These are phyloP conservation scores for Andrena dorsata DNA, from an alignment of 2,888 invertebrate genomes.

Conservation along the genomic window DNA sequence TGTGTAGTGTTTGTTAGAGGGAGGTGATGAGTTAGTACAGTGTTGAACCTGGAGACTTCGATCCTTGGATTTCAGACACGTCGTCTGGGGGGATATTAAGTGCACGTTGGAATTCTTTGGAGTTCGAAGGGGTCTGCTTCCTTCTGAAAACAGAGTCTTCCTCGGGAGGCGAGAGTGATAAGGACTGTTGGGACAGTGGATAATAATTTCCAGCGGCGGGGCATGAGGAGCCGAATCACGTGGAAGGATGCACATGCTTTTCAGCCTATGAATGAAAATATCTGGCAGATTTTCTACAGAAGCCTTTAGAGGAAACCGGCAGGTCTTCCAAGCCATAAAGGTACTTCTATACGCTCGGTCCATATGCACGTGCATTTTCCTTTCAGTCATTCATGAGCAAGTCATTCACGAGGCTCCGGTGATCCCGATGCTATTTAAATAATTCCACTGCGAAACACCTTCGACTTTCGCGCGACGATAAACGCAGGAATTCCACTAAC, in stretches of 20 bases:
- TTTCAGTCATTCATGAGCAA: constrained; percentile 80
- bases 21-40: not conserved
- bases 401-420: constrained; percentile 63
- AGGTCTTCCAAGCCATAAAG: constrained; percentile 84
- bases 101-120: not conserved
- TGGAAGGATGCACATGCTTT: constrained; percentile 80
- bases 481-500: not conserved
- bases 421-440: constrained; percentile 23
- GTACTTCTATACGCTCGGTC: constrained; percentile 77
- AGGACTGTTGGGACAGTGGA: not conserved
- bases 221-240: constrained; percentile 67
- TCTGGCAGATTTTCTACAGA: constrained; percentile 82
- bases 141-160: no score
- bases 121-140: no score
- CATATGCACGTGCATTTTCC: constrained; percentile 76
- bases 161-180: not conserved
- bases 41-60: not conserved
- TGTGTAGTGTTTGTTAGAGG: not conserved
- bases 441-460: not conserved
- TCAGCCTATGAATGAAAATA: constrained; percentile 83
- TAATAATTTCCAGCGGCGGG: not conserved
- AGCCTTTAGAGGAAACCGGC: constrained; percentile 80
- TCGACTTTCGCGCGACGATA: not conserved
- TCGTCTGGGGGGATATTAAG: not conserved
- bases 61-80: constrained; percentile 3